Evolutionary conservation across 2,888 invertebrate genomes (phyloP).

Genomic region (Elaeidobius kamerunicus): DNA sequence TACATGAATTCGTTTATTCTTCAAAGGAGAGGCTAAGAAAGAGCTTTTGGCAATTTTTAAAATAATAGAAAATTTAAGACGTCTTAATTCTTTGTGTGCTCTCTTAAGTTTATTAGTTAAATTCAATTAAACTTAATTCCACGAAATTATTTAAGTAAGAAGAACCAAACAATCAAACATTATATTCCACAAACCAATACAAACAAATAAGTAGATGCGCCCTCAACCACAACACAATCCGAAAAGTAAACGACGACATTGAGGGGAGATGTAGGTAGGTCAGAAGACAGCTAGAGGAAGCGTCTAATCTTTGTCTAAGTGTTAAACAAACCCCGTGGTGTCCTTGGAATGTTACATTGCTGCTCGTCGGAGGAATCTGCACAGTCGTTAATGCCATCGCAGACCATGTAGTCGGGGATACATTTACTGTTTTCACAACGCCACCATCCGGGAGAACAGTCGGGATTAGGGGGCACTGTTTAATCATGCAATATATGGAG

Average conservation of each 20-base stretch:
- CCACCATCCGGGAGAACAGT: constrained; percentile 38
- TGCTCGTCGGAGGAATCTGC: constrained; percentile 62
- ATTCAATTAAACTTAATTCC: too few species aligned
- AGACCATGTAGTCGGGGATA: constrained; percentile 55
- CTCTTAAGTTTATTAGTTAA: too few species aligned
- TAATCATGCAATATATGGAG: constrained; percentile 28
- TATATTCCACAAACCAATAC: constrained; percentile 7
- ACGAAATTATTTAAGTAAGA: too few species aligned
- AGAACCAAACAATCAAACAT: constrained; percentile 3
- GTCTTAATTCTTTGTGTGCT: too few species aligned
- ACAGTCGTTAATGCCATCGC: constrained; percentile 62
- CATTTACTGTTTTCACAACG: constrained; percentile 58
- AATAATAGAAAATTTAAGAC: too few species aligned
- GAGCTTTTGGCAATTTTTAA: too few species aligned
- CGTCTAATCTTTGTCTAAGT: constrained; percentile 24
- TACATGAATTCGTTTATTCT: too few species aligned
- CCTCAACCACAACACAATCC: constrained; percentile 22
- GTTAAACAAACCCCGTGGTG: constrained; percentile 49
- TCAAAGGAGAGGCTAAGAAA: too few species aligned
- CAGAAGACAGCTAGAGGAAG: constrained; percentile 27
- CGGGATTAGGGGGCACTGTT: constrained; percentile 22
- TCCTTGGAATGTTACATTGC: constrained; percentile 50
- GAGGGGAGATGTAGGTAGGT: constrained; percentile 14
- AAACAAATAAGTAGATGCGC: constrained; percentile 13
- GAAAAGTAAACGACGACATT: constrained; percentile 24